A percentile compares a stretch with the other conserved stretches of the same genome.
Evolutionary conservation across 2,888 invertebrate species (phyloP).

Genomic region (Agapostemon virescens): DNA sequence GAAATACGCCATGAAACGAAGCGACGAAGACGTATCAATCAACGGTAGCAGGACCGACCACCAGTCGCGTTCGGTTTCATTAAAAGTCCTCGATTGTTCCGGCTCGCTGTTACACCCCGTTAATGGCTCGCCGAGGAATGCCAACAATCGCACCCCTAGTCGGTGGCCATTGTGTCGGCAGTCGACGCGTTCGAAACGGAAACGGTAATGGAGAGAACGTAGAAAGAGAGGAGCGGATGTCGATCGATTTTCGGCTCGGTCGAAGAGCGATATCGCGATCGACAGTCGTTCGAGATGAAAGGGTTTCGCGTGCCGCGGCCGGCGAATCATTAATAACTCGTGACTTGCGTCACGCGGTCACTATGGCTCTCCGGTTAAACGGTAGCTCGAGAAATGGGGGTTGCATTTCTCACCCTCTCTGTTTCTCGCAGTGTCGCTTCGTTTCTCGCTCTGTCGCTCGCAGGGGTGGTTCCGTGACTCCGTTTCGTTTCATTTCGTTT

Average conservation of each 20-base stretch:
- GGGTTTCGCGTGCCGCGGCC: conserved; percentile 39
- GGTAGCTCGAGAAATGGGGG: not conserved
- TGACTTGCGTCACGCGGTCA: conserved; percentile 38
- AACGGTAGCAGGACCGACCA: conserved; percentile 8
- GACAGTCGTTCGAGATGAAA: conserved; percentile 33
- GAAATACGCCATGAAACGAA: not conserved
- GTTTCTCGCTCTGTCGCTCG: no score
- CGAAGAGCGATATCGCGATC: conserved; percentile 28
- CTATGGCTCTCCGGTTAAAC: conserved; percentile 49
- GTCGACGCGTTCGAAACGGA: not conserved
- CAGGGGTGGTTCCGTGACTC: conserved; percentile 36
- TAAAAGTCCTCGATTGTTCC: conserved; percentile 49
- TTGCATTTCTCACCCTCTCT: no score
- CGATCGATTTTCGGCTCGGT: conserved; percentile 19
- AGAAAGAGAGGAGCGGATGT: not conserved
- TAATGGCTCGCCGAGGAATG: conserved; percentile 43
- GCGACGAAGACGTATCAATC: conserved; percentile 43
- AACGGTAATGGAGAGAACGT: conserved; percentile 23
- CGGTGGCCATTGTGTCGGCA: conserved; percentile 21
- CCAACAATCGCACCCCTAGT: conserved; percentile 46
- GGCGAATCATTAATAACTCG: conserved; percentile 56
- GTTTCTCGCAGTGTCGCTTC: no score
- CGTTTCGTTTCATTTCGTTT: conserved; percentile 64
- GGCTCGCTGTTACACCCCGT: conserved; percentile 27
- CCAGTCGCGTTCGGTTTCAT: conserved; percentile 41